A percentile compares a stretch with the other conserved stretches of the same genome.
Conservation (phyloP, 2,113 vertebrate genomes). For the Corydoras sp. region DNA sequence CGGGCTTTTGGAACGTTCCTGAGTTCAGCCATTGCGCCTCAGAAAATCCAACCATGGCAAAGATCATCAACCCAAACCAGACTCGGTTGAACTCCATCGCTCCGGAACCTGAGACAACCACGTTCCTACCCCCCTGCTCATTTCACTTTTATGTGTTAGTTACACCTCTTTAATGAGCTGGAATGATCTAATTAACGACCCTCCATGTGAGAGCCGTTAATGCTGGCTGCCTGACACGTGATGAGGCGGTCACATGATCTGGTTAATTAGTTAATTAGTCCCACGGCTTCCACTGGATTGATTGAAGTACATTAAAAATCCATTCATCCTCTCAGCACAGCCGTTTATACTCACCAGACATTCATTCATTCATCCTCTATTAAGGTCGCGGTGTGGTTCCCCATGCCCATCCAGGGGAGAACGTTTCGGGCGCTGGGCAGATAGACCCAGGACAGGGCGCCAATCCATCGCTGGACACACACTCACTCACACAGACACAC, state of each 20-base stretch:
- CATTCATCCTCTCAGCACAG: too few relatives aligned
- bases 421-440: too few relatives aligned
- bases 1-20: background rate
- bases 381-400: too few relatives aligned
- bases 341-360: too few relatives aligned
- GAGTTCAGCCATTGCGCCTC: background rate
- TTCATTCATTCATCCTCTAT: too few relatives aligned
- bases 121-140: accelerated
- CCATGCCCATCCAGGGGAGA: too few relatives aligned
- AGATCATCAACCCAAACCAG: background rate
- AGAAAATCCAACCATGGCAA: background rate
- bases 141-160: background rate
- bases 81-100: background rate
- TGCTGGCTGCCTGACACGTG: background rate
- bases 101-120: too few relatives aligned
- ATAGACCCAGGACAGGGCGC: too few relatives aligned
- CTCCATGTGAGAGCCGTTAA: background rate
- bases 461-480: too few relatives aligned
- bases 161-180: background rate
- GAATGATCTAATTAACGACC: background rate
- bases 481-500: too few relatives aligned
- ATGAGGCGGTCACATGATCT: background rate
- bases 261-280: background rate
- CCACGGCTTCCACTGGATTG: too few relatives aligned
- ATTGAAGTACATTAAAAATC: too few relatives aligned